Evolutionary conservation across 2,888 invertebrate species (phyloP).

Genomic region (Xestoiulus laeticollis): DNA sequence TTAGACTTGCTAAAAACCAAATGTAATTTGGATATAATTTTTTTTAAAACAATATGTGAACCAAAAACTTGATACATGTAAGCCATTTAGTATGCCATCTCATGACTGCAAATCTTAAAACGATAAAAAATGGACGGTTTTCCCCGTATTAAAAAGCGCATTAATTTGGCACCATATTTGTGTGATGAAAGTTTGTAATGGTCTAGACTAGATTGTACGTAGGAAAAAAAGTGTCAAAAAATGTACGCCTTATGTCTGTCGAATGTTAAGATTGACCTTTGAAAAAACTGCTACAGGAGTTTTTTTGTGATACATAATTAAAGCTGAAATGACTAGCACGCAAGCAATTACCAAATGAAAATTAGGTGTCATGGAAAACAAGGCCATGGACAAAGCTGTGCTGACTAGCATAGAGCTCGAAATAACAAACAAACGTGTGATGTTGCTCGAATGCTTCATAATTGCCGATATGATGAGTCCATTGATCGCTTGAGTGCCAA

Average conservation of each 20-base stretch:
- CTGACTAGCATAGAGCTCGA: constrained; percentile 53
- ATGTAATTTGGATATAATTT: background rate
- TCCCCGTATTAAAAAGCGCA: background rate
- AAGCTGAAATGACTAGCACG: constrained; percentile 45
- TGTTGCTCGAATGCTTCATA: constrained; percentile 54
- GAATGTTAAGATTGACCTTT: background rate
- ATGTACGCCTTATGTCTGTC: background rate
- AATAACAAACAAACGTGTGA: constrained; percentile 51
- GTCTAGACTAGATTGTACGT: background rate
- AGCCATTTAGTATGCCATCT: too few relatives aligned
- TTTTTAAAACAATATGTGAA: too few relatives aligned
- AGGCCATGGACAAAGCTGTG: constrained; percentile 41
- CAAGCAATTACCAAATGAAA: constrained; percentile 48
- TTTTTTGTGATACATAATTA: constrained; percentile 52
- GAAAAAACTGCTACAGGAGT: background rate
- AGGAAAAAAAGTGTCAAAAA: background rate
- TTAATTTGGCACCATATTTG: background rate
- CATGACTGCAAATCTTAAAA: background rate
- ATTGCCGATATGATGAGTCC: constrained; percentile 53
- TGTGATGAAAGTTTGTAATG: background rate
- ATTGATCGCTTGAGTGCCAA: constrained; percentile 49
- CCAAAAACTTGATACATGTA: too few relatives aligned
- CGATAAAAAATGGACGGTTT: background rate
- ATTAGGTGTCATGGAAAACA: constrained; percentile 49
- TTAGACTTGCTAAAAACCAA: too few relatives aligned